Evolutionary conservation across 2,113 vertebrate species (phyloP), one percentile per base, ranked within the genome.

Genomic region (human (Homo sapiens)): DNA sequence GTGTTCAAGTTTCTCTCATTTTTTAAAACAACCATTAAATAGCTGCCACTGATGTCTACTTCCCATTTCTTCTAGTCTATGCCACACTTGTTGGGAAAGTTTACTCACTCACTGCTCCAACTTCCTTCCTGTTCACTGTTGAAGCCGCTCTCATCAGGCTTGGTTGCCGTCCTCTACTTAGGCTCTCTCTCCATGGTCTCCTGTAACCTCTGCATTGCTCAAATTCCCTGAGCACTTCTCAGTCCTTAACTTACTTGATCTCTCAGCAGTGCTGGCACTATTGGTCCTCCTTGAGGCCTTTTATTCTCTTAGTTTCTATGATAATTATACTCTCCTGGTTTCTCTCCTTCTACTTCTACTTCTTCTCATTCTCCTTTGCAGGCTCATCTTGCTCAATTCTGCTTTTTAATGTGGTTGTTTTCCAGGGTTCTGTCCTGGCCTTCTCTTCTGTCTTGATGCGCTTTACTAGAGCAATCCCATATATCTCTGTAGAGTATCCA

Each of bases 11-110:
- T 87, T 75, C 78, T 93, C 73, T 86, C 1, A 3, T 40, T 38
- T 87, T 82, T 94, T 84, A 48, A 94, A 89, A 94, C 45, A 78
- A 17, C 57, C 45, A 72, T 55, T 78, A 61, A 76, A 70, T n/a
- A 50, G 43, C 83, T 52, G 22, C 55, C 66, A 32, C 27, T 3
- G 3, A 43, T 22, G 38, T 80, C 68, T 38, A 3, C 38, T 79
- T 83, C 45, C 43, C 23, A 61, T 82, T 75, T 78, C 48, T 43
- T 32, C 25, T 64, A 6, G 25, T 50, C 38, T 66, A 23, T n/a
- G 48, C 66, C 27, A 38, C n/a, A 45, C 25, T 61, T 75, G 30
- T 3, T n/a, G 48, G 40, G 61, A 59, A 20, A 55, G 55, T 40
- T 90, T 55, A n/a, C 55, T 59, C 38, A 43, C 50, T 75, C 66